These are phyloP conservation scores for Apogon hyalosoma DNA, from an alignment of 2,797 vertebrate genomes.

Conservation along the genomic window DNA sequence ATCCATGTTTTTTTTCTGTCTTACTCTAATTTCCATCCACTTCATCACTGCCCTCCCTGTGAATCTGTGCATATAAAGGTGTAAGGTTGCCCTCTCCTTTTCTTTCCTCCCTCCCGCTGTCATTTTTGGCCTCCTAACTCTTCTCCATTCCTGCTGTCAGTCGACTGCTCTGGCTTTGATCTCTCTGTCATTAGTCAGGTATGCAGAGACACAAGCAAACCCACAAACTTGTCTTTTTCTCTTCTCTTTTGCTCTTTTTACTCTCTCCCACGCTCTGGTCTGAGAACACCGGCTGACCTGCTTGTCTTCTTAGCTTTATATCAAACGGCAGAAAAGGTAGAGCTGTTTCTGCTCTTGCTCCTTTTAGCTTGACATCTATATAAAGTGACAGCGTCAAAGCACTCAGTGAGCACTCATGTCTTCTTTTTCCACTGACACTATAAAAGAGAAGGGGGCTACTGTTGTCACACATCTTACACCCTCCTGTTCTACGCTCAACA, in stretches of 20 bases:
- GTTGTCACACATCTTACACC: too few relatives aligned
- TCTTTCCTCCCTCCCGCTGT: neutral
- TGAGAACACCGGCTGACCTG: conserved; percentile 70
- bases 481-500: neutral
- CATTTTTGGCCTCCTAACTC: conserved; percentile 6
- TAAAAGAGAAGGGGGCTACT: conserved; percentile 4
- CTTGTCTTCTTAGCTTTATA: conserved; percentile 71
- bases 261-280: conserved; percentile 72
- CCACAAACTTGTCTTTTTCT: conserved; percentile 52
- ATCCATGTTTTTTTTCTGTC: too few relatives aligned
- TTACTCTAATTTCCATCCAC: conserved; percentile 5
- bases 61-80: conserved; percentile 36
- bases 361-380: conserved; percentile 59
- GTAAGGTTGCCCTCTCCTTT: conserved; percentile 45
- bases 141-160: conserved; percentile 77
- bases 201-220: conserved; percentile 75
- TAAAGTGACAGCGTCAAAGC: conserved; percentile 54
- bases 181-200: conserved; percentile 86
- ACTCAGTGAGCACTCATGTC: conserved; percentile 9
- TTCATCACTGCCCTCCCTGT: conserved; percentile 9
- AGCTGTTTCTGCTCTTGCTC: conserved; percentile 37
- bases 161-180: conserved; percentile 79
- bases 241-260: conserved; percentile 46
- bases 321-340: conserved; percentile 61
- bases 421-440: conserved; percentile 13